These are phyloP conservation scores for Lepidurus couesii DNA, from an alignment of 1,140 invertebrate species.

Conservation along the genomic window DNA sequence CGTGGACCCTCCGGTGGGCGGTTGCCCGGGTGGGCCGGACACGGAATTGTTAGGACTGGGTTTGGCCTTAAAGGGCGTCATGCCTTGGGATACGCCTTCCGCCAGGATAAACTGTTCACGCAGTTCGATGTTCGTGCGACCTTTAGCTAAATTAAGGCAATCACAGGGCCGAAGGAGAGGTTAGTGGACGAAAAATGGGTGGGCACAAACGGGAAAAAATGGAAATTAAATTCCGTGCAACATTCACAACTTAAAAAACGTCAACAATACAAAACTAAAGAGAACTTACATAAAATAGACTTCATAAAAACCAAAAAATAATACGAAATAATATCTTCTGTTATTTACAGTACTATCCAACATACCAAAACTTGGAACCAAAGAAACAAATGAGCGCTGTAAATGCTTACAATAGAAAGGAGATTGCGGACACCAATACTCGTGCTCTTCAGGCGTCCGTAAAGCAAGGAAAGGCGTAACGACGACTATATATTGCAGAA, in stretches of 20 bases:
- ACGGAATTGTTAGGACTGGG: constrained; percentile 65
- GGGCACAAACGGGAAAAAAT: constrained; percentile 28
- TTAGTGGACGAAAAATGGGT: constrained; percentile 21
- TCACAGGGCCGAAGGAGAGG: constrained; percentile 22
- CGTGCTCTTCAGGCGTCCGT: constrained; percentile 76
- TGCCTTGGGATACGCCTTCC: constrained; percentile 92
- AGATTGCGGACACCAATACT: constrained; percentile 61
- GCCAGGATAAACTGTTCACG: constrained; percentile 97
- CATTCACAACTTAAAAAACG: constrained; percentile 31
- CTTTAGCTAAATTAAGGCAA: constrained; percentile 71
- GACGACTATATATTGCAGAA: constrained; percentile 29
- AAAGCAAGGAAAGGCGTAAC: constrained; percentile 58
- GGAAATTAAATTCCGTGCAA: constrained; percentile 34
- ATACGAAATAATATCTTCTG: constrained; percentile 30
- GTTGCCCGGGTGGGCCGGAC: constrained; percentile 55
- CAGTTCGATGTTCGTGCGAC: constrained; percentile 98
- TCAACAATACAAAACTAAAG: constrained; percentile 13
- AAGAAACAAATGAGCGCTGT: background rate
- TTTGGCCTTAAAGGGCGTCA: constrained; percentile 90
- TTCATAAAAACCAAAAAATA: constrained; percentile 28
- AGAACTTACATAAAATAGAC: constrained; percentile 2
- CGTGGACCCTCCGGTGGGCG: constrained; percentile 34
- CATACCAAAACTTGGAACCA: background rate
- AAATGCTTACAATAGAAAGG: constrained; percentile 46
- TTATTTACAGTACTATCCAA: constrained; percentile 26